Base-by-base conservation (phyloP, 2,113 vertebrate species). In the Coryphaenoides rupestris region DNA sequence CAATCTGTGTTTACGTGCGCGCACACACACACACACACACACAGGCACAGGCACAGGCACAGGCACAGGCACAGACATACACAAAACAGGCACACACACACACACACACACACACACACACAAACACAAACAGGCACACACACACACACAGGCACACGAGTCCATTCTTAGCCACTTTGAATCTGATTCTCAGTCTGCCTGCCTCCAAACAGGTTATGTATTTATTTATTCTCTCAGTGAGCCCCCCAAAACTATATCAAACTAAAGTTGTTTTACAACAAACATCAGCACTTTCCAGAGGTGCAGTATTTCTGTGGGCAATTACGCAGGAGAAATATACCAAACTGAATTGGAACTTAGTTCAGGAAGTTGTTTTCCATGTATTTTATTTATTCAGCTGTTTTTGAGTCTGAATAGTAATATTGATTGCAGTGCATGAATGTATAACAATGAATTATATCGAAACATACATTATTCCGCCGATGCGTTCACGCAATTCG, bases 1-100 rank as follows among this genome's bases (percentile, higher is more conserved):
- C 76, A 81, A 90, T 91, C 91, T 90, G 87, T 91, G 89, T 90
- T 90, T 89, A 88, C 69, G 66, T 80, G 76, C 82, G 54, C 12
- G 66, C 84, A 80, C 78, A 66, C 79, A 68, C 76, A 70, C 77
- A 47, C 82, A 81, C 76, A 70, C 78, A 81, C 73, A 67, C 82
- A 80, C 82, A 75, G 9, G 12, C 33, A 10, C 33, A 40, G 6
- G 12, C 33, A 40, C 5, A 9, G 6, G 12, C 33, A 40, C 33
- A 40, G 6, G 2, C 4, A 40, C 33, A 40, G 6, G 1, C 33
- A 40, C 33, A 40, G 6, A 40, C 4, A 40, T 10, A 40, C 33
- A 40, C 33, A 40, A 74, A 68, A 72, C 82, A 82, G 76, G 71
- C 78, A 81, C 72, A 70, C 81, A 79, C 82, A 76, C 16, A 74